Evolutionary conservation across 92 coral and sea anemone genomes (phyloP).

Genomic region (Blastomussa wellsi): DNA sequence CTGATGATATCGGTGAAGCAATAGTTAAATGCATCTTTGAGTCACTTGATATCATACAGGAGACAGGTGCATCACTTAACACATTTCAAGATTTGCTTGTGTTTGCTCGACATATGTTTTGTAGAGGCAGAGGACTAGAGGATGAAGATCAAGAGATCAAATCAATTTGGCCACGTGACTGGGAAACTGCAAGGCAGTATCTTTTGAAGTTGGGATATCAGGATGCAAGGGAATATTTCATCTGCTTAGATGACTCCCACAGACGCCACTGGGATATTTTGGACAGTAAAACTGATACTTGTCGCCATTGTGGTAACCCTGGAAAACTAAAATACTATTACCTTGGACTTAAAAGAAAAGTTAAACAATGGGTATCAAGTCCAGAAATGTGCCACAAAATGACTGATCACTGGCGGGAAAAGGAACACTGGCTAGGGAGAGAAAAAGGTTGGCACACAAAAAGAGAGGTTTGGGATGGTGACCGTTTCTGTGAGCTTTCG

Average conservation of each 20-base stretch:
- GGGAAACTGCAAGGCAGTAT: conserved; percentile 58
- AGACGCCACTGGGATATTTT: conserved; percentile 65
- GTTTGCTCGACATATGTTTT: conserved; percentile 68
- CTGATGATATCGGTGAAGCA: conserved; percentile 48
- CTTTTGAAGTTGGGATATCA: conserved; percentile 54
- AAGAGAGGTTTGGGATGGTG: conserved; percentile 71
- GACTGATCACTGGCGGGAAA: conserved; percentile 70
- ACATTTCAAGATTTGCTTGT: conserved; percentile 66
- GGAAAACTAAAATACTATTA: conserved; percentile 69
- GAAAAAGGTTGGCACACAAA: conserved; percentile 36
- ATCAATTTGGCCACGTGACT: conserved; percentile 54
- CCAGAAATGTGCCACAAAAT: conserved; percentile 74
- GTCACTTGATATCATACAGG: conserved; percentile 54
- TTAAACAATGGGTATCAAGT: conserved; percentile 64
- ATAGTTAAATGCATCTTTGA: conserved; percentile 55
- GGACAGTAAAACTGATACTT: conserved; percentile 47
- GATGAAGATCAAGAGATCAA: conserved; percentile 58
- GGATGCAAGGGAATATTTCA: conserved; percentile 66
- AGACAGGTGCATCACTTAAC: conserved; percentile 59
- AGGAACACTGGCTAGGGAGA: conserved; percentile 66
- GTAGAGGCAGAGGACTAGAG: conserved; percentile 61
- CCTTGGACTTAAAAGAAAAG: too few relatives aligned
- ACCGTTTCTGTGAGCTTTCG: conserved; percentile 59
- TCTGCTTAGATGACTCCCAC: conserved; percentile 61
- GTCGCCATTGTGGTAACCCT: conserved; percentile 52